phyloP scores from a whole-genome alignment of 2,113 vertebrate genomes.

The Stegostoma tigrinum region DNA sequence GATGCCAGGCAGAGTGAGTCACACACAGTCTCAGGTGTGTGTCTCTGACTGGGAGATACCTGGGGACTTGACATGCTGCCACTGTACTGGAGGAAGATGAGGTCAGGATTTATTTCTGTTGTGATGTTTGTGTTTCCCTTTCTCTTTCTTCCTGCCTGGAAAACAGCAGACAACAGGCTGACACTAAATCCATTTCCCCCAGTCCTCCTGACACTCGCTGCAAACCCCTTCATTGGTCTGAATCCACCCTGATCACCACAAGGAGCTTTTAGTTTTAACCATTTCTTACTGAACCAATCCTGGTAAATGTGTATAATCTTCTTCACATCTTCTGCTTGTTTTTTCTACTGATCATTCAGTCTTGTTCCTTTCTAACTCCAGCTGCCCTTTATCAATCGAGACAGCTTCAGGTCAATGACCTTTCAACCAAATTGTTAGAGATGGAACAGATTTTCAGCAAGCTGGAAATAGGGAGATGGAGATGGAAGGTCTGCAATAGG shows the following conservation, averaged over 20 bases:
- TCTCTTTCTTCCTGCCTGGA: not conserved
- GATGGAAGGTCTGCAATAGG: not conserved
- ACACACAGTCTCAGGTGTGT: not conserved
- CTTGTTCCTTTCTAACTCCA: not conserved
- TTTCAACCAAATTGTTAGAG: too few relatives aligned
- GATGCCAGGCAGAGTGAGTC: not conserved
- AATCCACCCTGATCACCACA: too few relatives aligned
- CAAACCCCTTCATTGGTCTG: not conserved
- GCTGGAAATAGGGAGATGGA: not conserved
- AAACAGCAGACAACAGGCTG: not conserved
- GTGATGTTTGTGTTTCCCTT: not conserved
- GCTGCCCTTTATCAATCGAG: not conserved
- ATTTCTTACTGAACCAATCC: not conserved
- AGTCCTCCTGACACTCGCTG: not conserved
- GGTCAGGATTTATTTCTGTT: not conserved
- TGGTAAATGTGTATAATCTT: not conserved
- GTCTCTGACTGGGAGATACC: not conserved
- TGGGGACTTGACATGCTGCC: not conserved
- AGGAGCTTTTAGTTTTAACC: not conserved
- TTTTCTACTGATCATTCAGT: not conserved
- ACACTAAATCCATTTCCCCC: not conserved
- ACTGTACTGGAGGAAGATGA: not conserved
- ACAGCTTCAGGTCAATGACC: too few relatives aligned
- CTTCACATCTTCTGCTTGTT: not conserved
- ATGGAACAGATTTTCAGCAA: too few relatives aligned